Percentiles rank a stretch among this genome's conserved stretches.
These are phyloP conservation scores for Stegophylla sp. DNA, from an alignment of 2,888 invertebrate species.

Conservation along the genomic window DNA sequence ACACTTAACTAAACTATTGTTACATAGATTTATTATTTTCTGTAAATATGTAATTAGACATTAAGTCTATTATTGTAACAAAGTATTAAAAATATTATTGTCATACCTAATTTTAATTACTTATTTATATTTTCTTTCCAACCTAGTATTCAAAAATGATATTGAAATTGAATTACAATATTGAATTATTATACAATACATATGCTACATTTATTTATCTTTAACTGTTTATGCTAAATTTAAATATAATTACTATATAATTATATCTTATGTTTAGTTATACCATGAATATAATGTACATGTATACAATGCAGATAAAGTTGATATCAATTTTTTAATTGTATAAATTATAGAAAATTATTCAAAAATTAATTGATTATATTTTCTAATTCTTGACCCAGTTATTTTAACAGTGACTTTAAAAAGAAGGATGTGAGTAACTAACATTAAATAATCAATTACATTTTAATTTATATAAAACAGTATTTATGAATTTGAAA, in stretches of 20 bases:
- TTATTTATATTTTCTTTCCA: conserved; percentile 29
- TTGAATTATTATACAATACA: conserved; percentile 12
- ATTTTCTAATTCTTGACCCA: no score
- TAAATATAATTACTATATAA: background rate
- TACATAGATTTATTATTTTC: conserved; percentile 37
- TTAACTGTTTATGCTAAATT: background rate
- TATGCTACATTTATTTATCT: conserved; percentile 18
- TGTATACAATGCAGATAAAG: no score
- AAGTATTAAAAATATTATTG: conserved; percentile 31
- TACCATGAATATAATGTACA: no score
- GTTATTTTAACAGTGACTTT: no score
- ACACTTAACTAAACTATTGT: conserved; percentile 45
- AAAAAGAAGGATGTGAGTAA: background rate
- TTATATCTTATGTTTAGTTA: no score
- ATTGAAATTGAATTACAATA: conserved; percentile 11
- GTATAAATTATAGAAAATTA: no score
- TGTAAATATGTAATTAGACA: conserved; percentile 40
- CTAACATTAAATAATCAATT: background rate
- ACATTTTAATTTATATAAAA: no score
- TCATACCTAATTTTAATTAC: conserved; percentile 19
- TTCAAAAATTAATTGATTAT: no score
- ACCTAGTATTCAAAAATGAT: conserved; percentile 22
- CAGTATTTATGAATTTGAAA: no score
- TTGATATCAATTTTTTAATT: no score
- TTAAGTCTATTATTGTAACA: conserved; percentile 37